Evolutionary conservation across 2,888 invertebrate genomes (phyloP), one percentile per base, ranked within the genome.

Genomic region (Daptonema setosum): DNA sequence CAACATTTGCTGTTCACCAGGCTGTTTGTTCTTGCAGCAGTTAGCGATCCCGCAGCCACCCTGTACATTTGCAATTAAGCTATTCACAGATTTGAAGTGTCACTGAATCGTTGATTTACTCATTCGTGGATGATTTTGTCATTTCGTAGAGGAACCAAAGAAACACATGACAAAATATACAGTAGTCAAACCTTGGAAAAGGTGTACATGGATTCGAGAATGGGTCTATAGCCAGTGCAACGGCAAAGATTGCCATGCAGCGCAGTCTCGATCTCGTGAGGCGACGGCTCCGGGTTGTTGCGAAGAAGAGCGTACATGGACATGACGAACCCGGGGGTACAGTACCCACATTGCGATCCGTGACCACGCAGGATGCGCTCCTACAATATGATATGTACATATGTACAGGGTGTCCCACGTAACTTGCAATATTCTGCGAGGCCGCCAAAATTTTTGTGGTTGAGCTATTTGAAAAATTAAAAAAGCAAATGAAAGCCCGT

Each of bases 311-410:
- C 77, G 67, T 90, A 91, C 87, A 91, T 87, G 0, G 90, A 88
- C 91, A 93, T 93, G 0, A 93, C 85, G 60, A 93, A 87, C 28
- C 91, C 91, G 0, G 90, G 90, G 0, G 90, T 90, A 66, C 88
- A 90, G 71, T 87, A 90, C 1, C 90, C 90, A 69, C 91, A 91
- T 72, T 91, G 91, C 0, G 88, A 85, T 0, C 91, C 91, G 67
- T 91, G 88, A 0, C 85, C 79, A 2, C 25, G 24, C 2, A 28
- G 11, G 17, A 57, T 53, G 3, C 59, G 62, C 61, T 47, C 8
- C 35, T 35, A 17, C 8, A 35, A 35, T 17, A 35, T 35, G n/a
- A n/a, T n/a, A n/a, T n/a, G n/a, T n/a, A n/a, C n/a, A n/a, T n/a
- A n/a, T n/a, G n/a, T n/a, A n/a, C n/a, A n/a, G n/a, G n/a, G n/a